phyloP scores from a whole-genome alignment of 2,888 invertebrate species.

The Cotesia congregata region DNA sequence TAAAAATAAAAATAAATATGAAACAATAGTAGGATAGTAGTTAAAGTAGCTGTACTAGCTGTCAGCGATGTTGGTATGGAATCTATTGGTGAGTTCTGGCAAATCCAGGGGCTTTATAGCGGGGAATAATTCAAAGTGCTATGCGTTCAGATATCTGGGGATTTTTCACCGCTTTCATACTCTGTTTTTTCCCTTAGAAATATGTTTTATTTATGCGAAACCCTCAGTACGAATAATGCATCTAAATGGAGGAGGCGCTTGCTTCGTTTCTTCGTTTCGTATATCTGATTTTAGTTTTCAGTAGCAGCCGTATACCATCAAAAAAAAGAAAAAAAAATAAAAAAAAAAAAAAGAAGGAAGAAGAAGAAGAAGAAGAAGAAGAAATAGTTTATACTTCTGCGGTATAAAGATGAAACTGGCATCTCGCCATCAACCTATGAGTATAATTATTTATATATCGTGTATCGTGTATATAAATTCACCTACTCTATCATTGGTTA shows the following conservation, averaged over 20 bases:
- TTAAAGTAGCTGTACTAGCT: not conserved
- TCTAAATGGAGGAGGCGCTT: constrained; percentile 56
- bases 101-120: constrained; percentile 20
- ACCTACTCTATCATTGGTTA: not conserved
- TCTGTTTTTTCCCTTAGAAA: constrained; percentile 29
- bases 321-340: too few species aligned
- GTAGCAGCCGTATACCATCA: not conserved
- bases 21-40: not conserved
- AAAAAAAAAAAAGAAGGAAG: too few species aligned
- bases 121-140: constrained; percentile 30
- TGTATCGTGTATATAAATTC: constrained; percentile 29
- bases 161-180: constrained; percentile 17
- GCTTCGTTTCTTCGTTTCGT: constrained; percentile 37
- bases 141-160: constrained; percentile 21
- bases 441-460: constrained; percentile 61
- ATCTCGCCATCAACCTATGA: constrained; percentile 60
- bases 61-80: constrained; percentile 12
- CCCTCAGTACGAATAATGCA: constrained; percentile 50
- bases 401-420: constrained; percentile 47
- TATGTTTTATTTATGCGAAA: constrained; percentile 50
- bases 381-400: constrained; percentile 20
- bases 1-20: not conserved
- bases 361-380: not conserved
- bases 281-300: constrained; percentile 60
- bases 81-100: constrained; percentile 28